Conservation (phyloP, 2,888 invertebrate species). For the Odontothrips loti region DNA sequence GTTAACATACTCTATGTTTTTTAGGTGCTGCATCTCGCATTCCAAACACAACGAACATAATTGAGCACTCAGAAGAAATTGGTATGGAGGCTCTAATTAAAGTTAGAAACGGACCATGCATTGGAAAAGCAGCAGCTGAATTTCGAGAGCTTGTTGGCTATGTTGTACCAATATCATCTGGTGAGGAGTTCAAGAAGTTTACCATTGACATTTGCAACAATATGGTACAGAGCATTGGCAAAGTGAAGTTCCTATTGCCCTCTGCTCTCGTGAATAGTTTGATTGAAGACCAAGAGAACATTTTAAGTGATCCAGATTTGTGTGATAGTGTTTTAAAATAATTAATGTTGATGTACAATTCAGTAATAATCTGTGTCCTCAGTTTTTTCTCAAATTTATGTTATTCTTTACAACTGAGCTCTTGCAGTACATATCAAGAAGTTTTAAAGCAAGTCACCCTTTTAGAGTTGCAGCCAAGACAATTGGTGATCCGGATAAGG, state of each 20-base stretch:
- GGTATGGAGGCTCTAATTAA: not conserved
- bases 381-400: not conserved
- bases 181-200: not conserved
- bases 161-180: not conserved
- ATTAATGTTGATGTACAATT: not conserved
- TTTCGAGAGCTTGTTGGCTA: conserved; percentile 4
- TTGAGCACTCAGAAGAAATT: not conserved
- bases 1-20: not conserved
- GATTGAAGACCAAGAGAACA: not conserved
- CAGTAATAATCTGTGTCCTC: not conserved
- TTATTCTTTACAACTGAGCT: conserved; percentile 1
- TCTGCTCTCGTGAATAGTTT: not conserved
- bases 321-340: not conserved
- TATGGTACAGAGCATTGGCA: not conserved
- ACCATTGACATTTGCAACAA: not conserved
- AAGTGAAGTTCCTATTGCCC: conserved; percentile 5
- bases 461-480: not conserved
- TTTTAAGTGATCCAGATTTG: not conserved
- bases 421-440: not conserved
- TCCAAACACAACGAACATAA: not conserved
- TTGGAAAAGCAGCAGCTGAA: not conserved
- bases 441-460: not conserved
- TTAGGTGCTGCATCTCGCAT: not conserved
- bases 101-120: not conserved
- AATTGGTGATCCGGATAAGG: not conserved